Evolutionary conservation across 2,888 invertebrate species (phyloP), one percentile per base, ranked within the genome.

Genomic region (Drosophila ustulata): DNA sequence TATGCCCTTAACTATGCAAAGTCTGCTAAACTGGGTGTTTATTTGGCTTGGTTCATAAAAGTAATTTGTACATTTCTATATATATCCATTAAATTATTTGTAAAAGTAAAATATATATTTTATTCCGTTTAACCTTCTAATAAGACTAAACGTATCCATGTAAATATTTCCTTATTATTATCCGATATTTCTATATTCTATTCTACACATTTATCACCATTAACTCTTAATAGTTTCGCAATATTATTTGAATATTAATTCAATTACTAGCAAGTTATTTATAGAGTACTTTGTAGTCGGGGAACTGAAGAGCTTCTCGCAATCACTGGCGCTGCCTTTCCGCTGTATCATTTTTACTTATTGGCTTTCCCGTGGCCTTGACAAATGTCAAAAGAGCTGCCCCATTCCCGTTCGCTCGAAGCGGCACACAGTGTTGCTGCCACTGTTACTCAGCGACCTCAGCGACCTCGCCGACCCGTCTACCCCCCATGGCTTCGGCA

Each of bases 351-450:
- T 25, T 25, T 25, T 26, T 9, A 26, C 55, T 43, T 45, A 39
- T 46, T 26, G 46, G 39, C 11, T 37, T 59, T 66, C 50, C 32
- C 51, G 52, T 61, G 65, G 39, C 69, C 78, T 47, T 66, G 69
- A 45, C 68, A 73, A 73, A 64, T 68, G 61, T 70, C 57, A 4
- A 66, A 61, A 58, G 61, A 34, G n/a, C 58, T 34, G 18, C 25
- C 13, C 8, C 47, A 34, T 8, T 32, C 18, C 18, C 25, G 18
- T 18, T 18, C 26, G 13, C 34, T 39, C 26, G 23, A n/a, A 32
- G 49, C 28, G 32, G 23, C 11, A 32, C 56, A 45, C 8, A 34
- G 39, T 49, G 56, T 56, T 41, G 50, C 66, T 50, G 55, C 49
- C 66, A 18, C 32, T 59, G 51, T 32, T 26, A 37, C 37, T 37